Conservation (phyloP, 2,888 invertebrate genomes). For the Xanthia icteritia region DNA sequence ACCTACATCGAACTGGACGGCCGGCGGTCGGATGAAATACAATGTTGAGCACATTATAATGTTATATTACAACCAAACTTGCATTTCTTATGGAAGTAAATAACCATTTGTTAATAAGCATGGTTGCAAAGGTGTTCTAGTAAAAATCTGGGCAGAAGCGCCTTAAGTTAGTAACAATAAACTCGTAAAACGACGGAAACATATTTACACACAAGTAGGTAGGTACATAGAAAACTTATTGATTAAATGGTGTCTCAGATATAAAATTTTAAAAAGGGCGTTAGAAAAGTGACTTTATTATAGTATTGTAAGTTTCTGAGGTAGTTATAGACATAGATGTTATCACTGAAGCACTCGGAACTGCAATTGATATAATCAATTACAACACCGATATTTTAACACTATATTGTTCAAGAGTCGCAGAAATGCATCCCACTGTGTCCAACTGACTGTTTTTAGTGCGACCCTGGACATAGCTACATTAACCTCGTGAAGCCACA, state of each 20-base stretch:
- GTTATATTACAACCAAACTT: background rate
- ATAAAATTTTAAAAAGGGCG: constrained; percentile 14
- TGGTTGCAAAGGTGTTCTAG: too few relatives aligned
- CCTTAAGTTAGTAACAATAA: background rate
- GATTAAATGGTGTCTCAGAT: too few relatives aligned
- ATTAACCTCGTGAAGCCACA: background rate
- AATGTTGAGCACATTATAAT: constrained; percentile 24
- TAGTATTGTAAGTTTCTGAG: constrained; percentile 26
- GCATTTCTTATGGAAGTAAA: constrained; percentile 1
- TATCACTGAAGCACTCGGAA: constrained; percentile 9
- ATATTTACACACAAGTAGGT: background rate
- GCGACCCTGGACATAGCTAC: background rate
- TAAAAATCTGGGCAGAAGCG: background rate
- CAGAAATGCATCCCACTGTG: background rate
- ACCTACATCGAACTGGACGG: constrained; percentile 26
- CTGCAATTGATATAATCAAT: background rate
- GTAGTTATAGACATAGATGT: constrained; percentile 27
- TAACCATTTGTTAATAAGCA: background rate
- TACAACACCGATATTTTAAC: background rate
- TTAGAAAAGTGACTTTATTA: constrained; percentile 30
- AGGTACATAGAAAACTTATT: background rate
- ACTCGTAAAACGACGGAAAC: background rate
- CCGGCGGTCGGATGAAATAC: constrained; percentile 4
- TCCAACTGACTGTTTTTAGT: background rate
- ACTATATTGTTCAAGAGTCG: background rate